Evolutionary conservation across 2,888 invertebrate genomes (phyloP), one percentile per base, ranked within the genome.

Genomic region (Campaea margaritaria): DNA sequence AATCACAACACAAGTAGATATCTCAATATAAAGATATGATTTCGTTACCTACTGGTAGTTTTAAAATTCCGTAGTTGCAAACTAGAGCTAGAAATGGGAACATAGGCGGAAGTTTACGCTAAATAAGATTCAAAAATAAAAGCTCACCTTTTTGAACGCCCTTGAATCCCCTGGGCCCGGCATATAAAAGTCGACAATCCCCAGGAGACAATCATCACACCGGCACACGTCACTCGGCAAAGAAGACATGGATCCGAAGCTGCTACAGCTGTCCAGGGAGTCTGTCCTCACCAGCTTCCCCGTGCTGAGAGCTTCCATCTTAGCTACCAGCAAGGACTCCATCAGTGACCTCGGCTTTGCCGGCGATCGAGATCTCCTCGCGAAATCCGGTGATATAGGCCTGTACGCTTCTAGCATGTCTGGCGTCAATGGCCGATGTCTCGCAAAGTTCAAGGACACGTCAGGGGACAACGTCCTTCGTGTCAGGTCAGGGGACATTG

Each of bases 201-300:
- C 97, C 69, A 97, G 93, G 63, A 97, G 88, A 74, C 97, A 97
- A 84, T 97, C 97, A 81, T 97, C 97, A 82, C 97, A 97, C 64
- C 95, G 93, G 84, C 97, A 97, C 68, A 96, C 95, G 77, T 96
- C 96, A 82, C 95, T 95, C 7, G 94, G 92, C 66, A 94, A 75
- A 8, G 96, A 96, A 58, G 95, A 94, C 80, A 93, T 92, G 0
- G 96, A 96, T 14, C 95, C 94, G 57, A 95, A 92, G 55, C 96
- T 96, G 82, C 96, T 95, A 71, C 94, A 94, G 67, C 95, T 95
- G 81, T 96, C 96, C 83, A 96, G 93, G 8, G 96, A 96, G 75
- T 96, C 96, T 21, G 96, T 95, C 69, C 96, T 93, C 59, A 96
- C 93, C 67, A 96, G 83, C 65, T 85, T 91, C 69, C 93, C 93